Conservation (phyloP, 2,113 vertebrate species). For the Pogona vitticeps region DNA sequence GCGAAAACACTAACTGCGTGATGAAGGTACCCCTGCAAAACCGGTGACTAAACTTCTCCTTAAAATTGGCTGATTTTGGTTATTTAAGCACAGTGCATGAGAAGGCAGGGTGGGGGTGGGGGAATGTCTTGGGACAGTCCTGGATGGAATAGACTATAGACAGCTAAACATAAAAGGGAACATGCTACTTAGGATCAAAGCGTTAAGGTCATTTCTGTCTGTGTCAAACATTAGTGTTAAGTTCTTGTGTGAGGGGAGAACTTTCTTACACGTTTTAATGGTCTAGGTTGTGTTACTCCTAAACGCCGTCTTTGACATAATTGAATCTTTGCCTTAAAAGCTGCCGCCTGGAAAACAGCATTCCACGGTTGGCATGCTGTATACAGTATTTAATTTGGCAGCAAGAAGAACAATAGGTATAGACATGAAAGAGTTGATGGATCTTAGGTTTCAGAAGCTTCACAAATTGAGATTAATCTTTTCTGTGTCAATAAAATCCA, state of each 20-base stretch:
- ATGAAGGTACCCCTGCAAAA: too few species aligned
- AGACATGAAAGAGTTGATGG: constrained; percentile 1
- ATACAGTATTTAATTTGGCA: constrained; percentile 17
- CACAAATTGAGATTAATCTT: constrained; percentile 27
- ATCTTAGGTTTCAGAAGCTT: constrained; percentile 42
- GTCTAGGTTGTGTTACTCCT: constrained; percentile 3
- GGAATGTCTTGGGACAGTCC: neutral
- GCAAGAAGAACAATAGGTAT: constrained; percentile 25
- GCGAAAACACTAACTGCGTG: too few species aligned
- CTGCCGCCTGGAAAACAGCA: constrained; percentile 8
- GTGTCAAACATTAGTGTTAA: constrained; percentile 29
- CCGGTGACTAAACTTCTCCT: too few species aligned
- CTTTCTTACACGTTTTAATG: constrained; percentile 30
- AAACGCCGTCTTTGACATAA: constrained; percentile 1
- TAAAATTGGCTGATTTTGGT: neutral
- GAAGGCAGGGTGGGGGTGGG: neutral
- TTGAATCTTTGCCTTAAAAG: constrained; percentile 33
- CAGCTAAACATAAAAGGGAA: neutral
- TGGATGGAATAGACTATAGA: neutral
- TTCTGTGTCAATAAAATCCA: neutral
- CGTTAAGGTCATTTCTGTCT: constrained; percentile 18
- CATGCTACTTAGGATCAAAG: constrained; percentile 26
- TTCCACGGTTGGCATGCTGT: constrained; percentile 24
- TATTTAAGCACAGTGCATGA: neutral
- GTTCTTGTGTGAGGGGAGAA: constrained; percentile 1